phyloP scores from a whole-genome alignment of 1,140 invertebrate species.

The Solenopsis invicta region DNA sequence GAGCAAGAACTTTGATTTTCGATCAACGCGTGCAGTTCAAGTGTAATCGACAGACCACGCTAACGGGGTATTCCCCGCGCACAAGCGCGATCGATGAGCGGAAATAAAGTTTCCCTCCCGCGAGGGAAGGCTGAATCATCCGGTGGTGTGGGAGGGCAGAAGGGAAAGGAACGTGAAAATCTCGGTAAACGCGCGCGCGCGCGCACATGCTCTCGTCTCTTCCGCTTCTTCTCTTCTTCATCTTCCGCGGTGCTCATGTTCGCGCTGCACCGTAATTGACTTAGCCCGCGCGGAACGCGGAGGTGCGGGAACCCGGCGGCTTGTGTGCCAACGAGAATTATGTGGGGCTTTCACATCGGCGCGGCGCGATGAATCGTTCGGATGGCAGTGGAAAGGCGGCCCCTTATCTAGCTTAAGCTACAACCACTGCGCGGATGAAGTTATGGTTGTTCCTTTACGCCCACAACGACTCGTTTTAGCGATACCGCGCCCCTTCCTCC shows the following conservation, averaged over 20 bases:
- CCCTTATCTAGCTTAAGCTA: not conserved
- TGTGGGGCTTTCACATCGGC: constrained; percentile 65
- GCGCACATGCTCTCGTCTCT: constrained; percentile 2
- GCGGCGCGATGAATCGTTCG: not conserved
- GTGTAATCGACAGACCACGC: constrained; percentile 53
- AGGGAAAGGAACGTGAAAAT: constrained; percentile 28
- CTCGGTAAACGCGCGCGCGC: not conserved
- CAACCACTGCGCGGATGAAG: constrained; percentile 61
- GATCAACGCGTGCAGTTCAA: constrained; percentile 46
- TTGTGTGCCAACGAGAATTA: constrained; percentile 60
- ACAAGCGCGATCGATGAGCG: constrained; percentile 57
- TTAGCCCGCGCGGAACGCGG: constrained; percentile 35
- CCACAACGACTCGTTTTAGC: constrained; percentile 41
- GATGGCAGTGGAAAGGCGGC: constrained; percentile 34
- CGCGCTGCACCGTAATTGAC: constrained; percentile 58
- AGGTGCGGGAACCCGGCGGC: constrained; percentile 28
- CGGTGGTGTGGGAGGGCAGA: not conserved
- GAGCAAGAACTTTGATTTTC: constrained; percentile 51
- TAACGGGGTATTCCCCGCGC: constrained; percentile 37
- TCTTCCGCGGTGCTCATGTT: constrained; percentile 34
- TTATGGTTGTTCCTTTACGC: constrained; percentile 58
- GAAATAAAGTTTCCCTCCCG: constrained; percentile 56
- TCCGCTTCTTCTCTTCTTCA: constrained; percentile 47
- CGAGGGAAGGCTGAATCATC: not conserved
- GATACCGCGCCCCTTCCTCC: not conserved